phyloP scores from a whole-genome alignment of 2,797 vertebrate species.

The Sebastes nivosus region DNA sequence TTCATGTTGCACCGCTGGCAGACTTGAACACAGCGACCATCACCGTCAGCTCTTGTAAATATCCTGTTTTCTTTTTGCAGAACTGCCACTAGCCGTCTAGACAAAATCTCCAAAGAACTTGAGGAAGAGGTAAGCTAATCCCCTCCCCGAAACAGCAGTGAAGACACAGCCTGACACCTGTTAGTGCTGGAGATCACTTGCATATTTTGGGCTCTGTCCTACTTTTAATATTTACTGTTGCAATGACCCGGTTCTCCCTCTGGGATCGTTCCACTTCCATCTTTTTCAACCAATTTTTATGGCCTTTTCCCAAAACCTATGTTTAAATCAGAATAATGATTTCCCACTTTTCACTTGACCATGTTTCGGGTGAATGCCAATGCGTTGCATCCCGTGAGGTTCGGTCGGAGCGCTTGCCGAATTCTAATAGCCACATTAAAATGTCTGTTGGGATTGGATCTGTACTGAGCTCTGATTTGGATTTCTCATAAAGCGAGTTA shows the following conservation, averaged over 20 bases:
- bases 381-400: not conserved
- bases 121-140: slow-evolving; percentile 91
- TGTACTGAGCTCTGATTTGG: not conserved
- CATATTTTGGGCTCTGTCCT: not conserved
- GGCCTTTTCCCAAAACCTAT: not conserved
- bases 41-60: not conserved
- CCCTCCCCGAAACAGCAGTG: not conserved
- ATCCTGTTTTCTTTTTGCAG: slow-evolving; percentile 69
- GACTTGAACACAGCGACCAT: too few relatives aligned
- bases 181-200: not conserved
- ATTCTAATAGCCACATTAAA: slow-evolving; percentile 27
- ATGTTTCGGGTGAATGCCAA: slow-evolving; percentile 19
- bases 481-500: slow-evolving; percentile 19
- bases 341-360: slow-evolving; percentile 5
- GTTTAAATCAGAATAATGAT: slow-evolving; percentile 26
- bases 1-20: not conserved
- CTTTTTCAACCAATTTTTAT: not conserved
- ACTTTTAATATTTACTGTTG: slow-evolving; percentile 9
- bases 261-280: not conserved
- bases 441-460: slow-evolving; percentile 1
- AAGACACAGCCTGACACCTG: not conserved
- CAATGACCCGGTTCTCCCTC: not conserved
- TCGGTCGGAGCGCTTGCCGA: not conserved
- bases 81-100: slow-evolving; percentile 86
- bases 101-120: slow-evolving; percentile 93